phyloP scores from a whole-genome alignment of 2,113 vertebrate species.

The Scortum barcoo region DNA sequence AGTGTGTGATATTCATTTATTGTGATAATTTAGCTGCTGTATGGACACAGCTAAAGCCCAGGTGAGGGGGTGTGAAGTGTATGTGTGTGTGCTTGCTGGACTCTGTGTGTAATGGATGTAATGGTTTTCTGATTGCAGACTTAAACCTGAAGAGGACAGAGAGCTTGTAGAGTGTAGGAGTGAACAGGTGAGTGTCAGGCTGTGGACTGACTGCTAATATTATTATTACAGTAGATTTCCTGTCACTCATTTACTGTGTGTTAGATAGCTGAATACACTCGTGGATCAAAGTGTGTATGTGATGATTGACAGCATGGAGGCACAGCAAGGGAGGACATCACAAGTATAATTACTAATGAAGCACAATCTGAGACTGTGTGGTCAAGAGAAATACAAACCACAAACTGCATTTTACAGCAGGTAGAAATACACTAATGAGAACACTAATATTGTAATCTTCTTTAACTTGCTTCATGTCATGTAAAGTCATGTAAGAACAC shows the following conservation, averaged over 20 bases:
- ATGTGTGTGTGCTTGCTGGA: background rate
- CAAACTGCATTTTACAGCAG: too few species aligned
- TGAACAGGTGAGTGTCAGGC: conserved; percentile 9
- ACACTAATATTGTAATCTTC: too few species aligned
- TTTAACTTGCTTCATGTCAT: too few species aligned
- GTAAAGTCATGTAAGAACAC: too few species aligned
- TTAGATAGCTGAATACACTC: conserved; percentile 44
- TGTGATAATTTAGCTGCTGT: conserved; percentile 50
- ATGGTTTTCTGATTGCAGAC: background rate
- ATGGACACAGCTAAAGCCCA: conserved; percentile 21
- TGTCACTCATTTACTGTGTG: conserved; percentile 21
- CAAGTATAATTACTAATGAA: background rate
- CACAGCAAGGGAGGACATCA: background rate
- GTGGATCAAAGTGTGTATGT: conserved; percentile 12
- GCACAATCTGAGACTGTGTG: background rate
- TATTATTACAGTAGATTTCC: conserved; percentile 39
- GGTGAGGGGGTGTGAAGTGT: background rate
- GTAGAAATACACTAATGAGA: too few species aligned
- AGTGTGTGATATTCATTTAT: conserved; percentile 53
- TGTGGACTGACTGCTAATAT: conserved; percentile 39
- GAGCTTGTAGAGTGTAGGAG: background rate
- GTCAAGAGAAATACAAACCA: too few species aligned
- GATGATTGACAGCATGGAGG: conserved; percentile 33
- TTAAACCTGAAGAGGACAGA: background rate
- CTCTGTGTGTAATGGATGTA: background rate